Evolutionary conservation across 1,140 invertebrate species (phyloP), one percentile per base, ranked within the genome.

Genomic region (Drosophila littoralis): DNA sequence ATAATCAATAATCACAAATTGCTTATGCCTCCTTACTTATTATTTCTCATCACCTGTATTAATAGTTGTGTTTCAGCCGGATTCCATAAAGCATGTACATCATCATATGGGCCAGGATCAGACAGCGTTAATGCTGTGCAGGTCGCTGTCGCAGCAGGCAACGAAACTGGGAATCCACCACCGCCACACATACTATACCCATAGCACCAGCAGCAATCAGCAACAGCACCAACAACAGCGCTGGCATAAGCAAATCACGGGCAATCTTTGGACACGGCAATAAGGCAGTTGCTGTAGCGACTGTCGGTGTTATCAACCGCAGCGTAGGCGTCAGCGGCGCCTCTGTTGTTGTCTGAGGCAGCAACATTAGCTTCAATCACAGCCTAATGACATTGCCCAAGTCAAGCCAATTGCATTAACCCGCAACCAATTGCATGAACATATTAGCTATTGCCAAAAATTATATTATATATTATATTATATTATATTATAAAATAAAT

Each of bases 21-120:
- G 5, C 22, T 28, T 28, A 28, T 28, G 22, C 22, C 3, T 0
- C 5, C 94, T 12, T 95, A 95, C 4, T 28, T 5, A 28, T 0
- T 28, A 3, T 28, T 4, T 28, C 22, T 5, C 3, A 22, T 22
- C 22, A 5, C 22, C 22, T 28, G 4, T 28, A 5, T 28, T 28
- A 28, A 3, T 28, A 3, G 3, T 3, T 28, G 22, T 28, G 22
- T 28, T 28, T 79, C 95, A 95, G 63, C 94, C 94, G 59, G 95
- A 95, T 71, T 95, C 94, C 61, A 94, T 95, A 12, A 95, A 95
- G 89, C 95, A 95, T 90, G 94, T 94, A 6, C 94, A 95, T 86
- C 95, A 95, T 78, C 95, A 95, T 72, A 93, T 95, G 74, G 94
- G 94, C 7, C 95, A 36, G 94, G 95, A 85, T 95, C 96, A 81